phyloP scores from a whole-genome alignment of 2,113 vertebrate species.

The Fregetta grallaria region DNA sequence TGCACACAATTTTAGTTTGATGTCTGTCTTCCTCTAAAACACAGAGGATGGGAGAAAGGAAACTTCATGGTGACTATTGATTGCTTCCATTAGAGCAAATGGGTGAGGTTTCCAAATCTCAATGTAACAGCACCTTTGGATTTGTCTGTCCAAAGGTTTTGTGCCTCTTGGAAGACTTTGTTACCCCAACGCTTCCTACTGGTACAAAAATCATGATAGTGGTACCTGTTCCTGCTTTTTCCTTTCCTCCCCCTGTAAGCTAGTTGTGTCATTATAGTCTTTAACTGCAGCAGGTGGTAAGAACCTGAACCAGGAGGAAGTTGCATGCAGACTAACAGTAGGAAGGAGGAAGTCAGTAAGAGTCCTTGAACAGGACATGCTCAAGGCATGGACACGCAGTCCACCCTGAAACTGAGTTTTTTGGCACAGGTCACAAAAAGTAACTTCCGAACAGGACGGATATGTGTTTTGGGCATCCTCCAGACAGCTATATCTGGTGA shows the following conservation, averaged over 20 bases:
- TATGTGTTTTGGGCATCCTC: not conserved
- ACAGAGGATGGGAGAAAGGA: not conserved
- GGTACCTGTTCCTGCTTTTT: not conserved
- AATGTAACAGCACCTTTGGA: not conserved
- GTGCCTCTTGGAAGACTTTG: not conserved
- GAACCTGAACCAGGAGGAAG: not conserved
- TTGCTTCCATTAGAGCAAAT: not conserved
- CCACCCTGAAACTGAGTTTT: not conserved
- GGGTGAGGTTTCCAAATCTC: not conserved
- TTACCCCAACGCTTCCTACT: not conserved
- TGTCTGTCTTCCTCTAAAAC: not conserved
- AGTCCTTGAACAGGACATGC: not conserved
- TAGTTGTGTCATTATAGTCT: not conserved
- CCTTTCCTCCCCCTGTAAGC: not conserved
- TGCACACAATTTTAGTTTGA: not conserved
- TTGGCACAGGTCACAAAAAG: not conserved
- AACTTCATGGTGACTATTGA: not conserved
- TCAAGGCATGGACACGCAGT: fast-evolving
- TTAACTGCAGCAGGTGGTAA: not conserved
- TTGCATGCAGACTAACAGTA: fast-evolving
- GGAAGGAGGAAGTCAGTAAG: not conserved
- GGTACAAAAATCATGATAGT: not conserved
- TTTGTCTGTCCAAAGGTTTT: not conserved
- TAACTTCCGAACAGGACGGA: not conserved
- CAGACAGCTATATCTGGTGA: fast-evolving